Base-by-base conservation (phyloP, 2,797 vertebrate species). In the Dromococcyx pavoninus region DNA sequence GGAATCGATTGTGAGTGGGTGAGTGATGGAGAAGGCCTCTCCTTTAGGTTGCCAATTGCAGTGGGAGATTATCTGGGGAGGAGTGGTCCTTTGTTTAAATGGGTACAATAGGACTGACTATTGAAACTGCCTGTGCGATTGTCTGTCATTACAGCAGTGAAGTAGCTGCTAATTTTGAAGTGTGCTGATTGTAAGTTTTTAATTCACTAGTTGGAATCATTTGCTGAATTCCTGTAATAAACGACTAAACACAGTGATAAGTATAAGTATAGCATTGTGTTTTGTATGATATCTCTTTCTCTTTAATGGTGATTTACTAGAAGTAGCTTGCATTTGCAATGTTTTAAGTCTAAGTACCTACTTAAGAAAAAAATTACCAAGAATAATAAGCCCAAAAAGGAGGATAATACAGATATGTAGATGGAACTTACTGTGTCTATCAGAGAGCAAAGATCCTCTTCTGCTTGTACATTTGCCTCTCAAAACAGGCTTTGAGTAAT, bases 1-100 rank as follows among this genome's bases (percentile, higher is more conserved):
- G 99, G 99, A 69, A 97, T 99, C 5, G 99, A 99, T 97, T 99
- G 99, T 96, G 99, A 99, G 98, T 99, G 99, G 99, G 99, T 99
- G 98, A 99, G 98, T 98, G 91, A 92, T n/a, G 37, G 64, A 78
- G 83, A 65, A 74, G 28, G 0, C 15, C 41, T 89, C 53, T 80
- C 39, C 56, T 62, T 71, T 61, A 46, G 28, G 17, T 24, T 46
- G 35, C 33, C 56, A 18, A 51, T 61, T 50, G 32, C 41, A 16
- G 11, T 4, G 14, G 71, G 61, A 67, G 72, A 39, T 81, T 17
- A 6, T 30, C 48, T 27, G 67, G 51, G 17, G 41, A 50, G 30
- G n/a, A 66, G 25, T 7, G 18, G 51, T 83, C 85, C 27, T 81
- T 35, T 81, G 9, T 69, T 82, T 67, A 41, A 88, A 76, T 56